These are phyloP conservation scores for Urocolius indicus DNA, from an alignment of 2,113 vertebrate species.

Conservation along the genomic window DNA sequence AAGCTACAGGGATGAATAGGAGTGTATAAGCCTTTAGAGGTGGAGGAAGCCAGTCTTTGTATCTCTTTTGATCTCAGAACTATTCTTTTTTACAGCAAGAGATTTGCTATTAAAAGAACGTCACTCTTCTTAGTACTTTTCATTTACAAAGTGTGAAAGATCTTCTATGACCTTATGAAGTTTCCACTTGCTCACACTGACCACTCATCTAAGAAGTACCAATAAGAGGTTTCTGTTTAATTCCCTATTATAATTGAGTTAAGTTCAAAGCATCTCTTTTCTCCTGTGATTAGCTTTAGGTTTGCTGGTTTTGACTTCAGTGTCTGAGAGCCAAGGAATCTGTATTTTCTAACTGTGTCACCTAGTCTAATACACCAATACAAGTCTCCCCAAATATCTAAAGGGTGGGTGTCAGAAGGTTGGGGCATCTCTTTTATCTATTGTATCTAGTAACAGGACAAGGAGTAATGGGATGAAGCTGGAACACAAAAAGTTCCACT, in stretches of 20 bases:
- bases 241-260: constrained; percentile 45
- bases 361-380: neutral
- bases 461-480: too few relatives aligned
- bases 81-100: neutral
- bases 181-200: neutral
- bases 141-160: constrained; percentile 14
- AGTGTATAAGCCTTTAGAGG: neutral
- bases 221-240: constrained; percentile 28
- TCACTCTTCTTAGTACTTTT: neutral
- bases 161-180: constrained; percentile 23
- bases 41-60: neutral
- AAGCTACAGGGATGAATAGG: neutral
- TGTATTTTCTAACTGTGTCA: neutral
- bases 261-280: constrained; percentile 31
- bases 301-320: constrained; percentile 14
- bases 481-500: too few relatives aligned
- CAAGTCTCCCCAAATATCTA: constrained; percentile 18
- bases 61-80: constrained; percentile 9
- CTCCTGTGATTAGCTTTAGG: constrained; percentile 19
- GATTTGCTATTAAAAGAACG: constrained; percentile 27
- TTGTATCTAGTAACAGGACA: too few relatives aligned
- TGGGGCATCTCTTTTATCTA: too few relatives aligned
- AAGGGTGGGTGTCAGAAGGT: too few relatives aligned
- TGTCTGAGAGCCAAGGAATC: neutral
- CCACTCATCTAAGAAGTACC: neutral